Conservation (phyloP, 2,113 vertebrate genomes). For the Strigops habroptila region DNA sequence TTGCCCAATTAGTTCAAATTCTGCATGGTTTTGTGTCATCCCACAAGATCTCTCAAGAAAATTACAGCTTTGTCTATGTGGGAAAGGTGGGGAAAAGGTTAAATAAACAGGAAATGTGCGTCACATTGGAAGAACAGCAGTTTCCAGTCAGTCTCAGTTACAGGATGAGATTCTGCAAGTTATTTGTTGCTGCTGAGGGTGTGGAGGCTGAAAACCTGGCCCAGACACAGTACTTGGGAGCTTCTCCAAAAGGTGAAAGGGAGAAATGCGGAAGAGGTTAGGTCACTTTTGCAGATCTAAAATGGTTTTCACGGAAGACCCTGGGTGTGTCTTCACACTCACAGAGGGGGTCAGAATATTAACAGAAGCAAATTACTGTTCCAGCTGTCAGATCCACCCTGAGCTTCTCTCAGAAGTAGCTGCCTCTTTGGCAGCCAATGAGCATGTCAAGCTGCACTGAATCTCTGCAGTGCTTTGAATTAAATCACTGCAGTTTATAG, state of each 20-base stretch:
- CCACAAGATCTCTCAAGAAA: not conserved
- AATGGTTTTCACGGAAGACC: not conserved
- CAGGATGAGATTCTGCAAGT: not conserved
- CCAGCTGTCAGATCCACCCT: not conserved
- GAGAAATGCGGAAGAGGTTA: fast-evolving
- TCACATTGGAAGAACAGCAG: not conserved
- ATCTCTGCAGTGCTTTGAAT: not conserved
- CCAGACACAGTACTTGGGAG: not conserved
- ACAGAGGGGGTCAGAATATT: not conserved
- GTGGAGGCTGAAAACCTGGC: not conserved
- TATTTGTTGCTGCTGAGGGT: not conserved
- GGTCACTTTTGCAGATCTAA: not conserved
- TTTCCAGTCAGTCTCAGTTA: not conserved
- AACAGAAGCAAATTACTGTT: not conserved
- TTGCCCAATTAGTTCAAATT: not conserved
- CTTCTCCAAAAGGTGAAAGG: not conserved
- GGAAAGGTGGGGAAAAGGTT: not conserved
- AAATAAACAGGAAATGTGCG: not conserved
- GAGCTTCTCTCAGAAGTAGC: not conserved
- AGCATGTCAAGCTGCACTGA: not conserved
- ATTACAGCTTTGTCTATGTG: not conserved
- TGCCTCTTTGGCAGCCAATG: not conserved
- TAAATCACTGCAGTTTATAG: not conserved
- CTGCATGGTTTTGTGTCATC: not conserved
- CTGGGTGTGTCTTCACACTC: not conserved